Evolutionary conservation across 2,113 vertebrate species (phyloP).

Genomic region (Diadophis punctatus): DNA sequence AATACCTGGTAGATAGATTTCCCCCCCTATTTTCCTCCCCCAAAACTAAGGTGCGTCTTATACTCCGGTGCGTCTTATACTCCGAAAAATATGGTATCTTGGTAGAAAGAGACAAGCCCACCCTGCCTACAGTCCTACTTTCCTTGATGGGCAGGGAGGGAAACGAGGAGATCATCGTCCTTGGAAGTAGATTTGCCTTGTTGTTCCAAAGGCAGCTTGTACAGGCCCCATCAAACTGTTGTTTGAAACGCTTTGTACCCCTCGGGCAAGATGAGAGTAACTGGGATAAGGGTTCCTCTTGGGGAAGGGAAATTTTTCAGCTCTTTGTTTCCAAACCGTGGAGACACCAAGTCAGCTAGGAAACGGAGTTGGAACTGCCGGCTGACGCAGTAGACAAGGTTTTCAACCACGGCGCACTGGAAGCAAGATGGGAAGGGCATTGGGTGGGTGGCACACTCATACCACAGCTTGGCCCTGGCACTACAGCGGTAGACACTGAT

Average conservation of each 20-base stretch:
- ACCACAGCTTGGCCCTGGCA: constrained; percentile 80
- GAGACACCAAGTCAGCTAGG: constrained; percentile 79
- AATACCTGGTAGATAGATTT: too few species aligned
- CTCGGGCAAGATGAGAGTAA: constrained; percentile 75
- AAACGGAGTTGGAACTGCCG: constrained; percentile 76
- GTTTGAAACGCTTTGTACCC: constrained; percentile 61
- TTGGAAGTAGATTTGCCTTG: neutral
- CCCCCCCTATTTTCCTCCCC: too few species aligned
- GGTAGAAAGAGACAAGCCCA: constrained; percentile 28
- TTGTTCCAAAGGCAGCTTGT: neutral
- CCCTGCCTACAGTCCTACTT: neutral
- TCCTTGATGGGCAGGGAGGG: neutral
- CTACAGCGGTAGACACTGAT: constrained; percentile 84
- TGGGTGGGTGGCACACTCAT: constrained; percentile 73
- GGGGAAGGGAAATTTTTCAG: constrained; percentile 73
- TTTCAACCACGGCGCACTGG: constrained; percentile 72
- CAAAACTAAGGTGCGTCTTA: too few species aligned
- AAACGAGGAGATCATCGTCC: neutral
- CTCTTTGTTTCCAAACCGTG: constrained; percentile 75
- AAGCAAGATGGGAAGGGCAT: constrained; percentile 65
- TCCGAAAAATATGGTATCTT: too few species aligned
- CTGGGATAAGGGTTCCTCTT: constrained; percentile 76
- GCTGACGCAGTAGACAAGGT: constrained; percentile 79
- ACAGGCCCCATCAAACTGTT: constrained; percentile 60
- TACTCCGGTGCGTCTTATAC: too few species aligned